Evolutionary conservation across 2,888 invertebrate species (phyloP).

Genomic region (Mesorhabditis sp.): DNA sequence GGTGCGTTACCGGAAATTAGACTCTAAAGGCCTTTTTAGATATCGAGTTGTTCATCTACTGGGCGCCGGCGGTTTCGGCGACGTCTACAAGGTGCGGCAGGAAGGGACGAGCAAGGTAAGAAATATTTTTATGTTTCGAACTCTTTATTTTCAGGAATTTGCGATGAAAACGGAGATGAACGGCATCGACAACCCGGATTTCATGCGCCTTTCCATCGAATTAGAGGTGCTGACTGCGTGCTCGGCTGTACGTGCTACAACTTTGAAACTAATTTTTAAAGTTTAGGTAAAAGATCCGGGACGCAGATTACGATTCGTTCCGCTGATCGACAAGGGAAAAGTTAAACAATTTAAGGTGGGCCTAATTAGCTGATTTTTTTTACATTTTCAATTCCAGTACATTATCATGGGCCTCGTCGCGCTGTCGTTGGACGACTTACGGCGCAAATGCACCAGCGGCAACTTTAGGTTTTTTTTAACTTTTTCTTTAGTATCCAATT

Average conservation of each 20-base stretch:
- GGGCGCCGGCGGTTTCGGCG: constrained; percentile 34
- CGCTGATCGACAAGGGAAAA: constrained; percentile 31
- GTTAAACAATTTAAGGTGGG: constrained; percentile 26
- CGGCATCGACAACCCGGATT: constrained; percentile 21
- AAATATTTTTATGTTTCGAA: neutral
- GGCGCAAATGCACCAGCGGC: constrained; percentile 14
- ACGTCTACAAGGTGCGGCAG: constrained; percentile 30
- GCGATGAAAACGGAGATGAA: constrained; percentile 34
- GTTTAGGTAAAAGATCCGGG: constrained; percentile 11
- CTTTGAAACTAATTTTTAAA: too few relatives aligned
- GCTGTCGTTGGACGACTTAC: constrained; percentile 31
- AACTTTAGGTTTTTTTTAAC: too few relatives aligned
- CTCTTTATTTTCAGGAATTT: constrained; percentile 15
- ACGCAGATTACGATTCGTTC: constrained; percentile 27
- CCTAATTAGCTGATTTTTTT: neutral
- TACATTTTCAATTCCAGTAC: constrained; percentile 16
- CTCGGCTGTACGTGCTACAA: neutral
- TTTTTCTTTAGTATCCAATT: too few relatives aligned
- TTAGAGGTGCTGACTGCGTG: constrained; percentile 24
- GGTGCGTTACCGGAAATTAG: too few relatives aligned
- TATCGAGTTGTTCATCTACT: constrained; percentile 26
- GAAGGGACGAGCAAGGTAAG: constrained; percentile 14
- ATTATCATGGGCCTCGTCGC: constrained; percentile 35
- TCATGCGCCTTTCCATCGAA: constrained; percentile 30
- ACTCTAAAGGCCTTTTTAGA: constrained; percentile 6